Conservation (phyloP, 1,140 invertebrate genomes). For the Drepana arcuata region DNA sequence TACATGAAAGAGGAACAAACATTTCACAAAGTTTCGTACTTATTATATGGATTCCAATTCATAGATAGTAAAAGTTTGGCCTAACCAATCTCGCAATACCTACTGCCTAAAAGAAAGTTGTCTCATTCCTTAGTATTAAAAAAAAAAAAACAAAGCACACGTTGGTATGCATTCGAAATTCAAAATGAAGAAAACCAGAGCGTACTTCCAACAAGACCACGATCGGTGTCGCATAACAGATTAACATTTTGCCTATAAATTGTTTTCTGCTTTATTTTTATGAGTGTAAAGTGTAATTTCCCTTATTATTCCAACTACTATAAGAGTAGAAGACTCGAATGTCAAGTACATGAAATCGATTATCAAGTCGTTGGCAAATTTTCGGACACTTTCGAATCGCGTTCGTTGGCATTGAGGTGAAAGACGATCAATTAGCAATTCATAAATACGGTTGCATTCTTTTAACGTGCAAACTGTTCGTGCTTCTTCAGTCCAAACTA, state of each 20-base stretch:
- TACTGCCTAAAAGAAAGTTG: too few relatives aligned
- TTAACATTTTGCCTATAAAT: conserved; percentile 20
- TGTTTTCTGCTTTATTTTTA: conserved; percentile 17
- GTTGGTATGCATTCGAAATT: conserved; percentile 39
- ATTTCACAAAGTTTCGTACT: too few relatives aligned
- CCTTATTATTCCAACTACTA: conserved; percentile 1
- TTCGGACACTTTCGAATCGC: conserved; percentile 54
- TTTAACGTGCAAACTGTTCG: too few relatives aligned
- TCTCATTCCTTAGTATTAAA: too few relatives aligned
- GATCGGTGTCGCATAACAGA: conserved; percentile 23
- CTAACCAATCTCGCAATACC: too few relatives aligned
- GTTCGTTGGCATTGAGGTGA: conserved; percentile 32
- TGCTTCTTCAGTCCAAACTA: too few relatives aligned
- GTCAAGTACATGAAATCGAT: conserved; percentile 65
- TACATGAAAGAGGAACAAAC: too few relatives aligned
- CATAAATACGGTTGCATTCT: conserved; percentile 3
- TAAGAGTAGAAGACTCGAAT: conserved; percentile 34
- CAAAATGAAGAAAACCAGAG: conserved; percentile 36
- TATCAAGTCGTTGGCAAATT: conserved; percentile 34
- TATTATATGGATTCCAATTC: too few relatives aligned
- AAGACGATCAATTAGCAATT: conserved; percentile 39
- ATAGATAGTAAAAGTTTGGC: too few relatives aligned
- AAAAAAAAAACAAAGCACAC: too few relatives aligned
- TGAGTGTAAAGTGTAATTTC: conserved; percentile 6
- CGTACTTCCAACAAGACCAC: conserved; percentile 23